Evolutionary conservation across 1,140 invertebrate species (phyloP), one percentile per base, ranked within the genome.

Genomic region (Xylocopa sonorina): DNA sequence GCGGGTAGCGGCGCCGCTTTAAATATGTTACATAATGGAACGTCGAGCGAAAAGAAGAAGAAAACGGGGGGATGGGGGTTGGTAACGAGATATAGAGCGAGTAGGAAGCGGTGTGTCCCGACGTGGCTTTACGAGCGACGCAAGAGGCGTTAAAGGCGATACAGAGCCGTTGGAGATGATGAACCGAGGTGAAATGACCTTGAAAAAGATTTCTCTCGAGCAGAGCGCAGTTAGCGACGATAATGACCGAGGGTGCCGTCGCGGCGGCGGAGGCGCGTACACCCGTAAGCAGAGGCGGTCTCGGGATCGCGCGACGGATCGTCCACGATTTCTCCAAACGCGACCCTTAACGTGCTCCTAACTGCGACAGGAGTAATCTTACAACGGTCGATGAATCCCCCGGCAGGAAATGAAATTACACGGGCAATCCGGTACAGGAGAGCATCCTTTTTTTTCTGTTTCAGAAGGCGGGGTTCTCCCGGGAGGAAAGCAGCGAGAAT

Each of bases 201-300:
- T 71, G 75, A 60, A 78, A 60, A 78, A 69, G 66, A 78, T 78
- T 60, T 60, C 74, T 77, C 51, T 29, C 51, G 38, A 43, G 64
- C 5, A n/a, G n/a, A 4, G 29, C n/a, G 53, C 29, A 14, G 12
- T 77, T 58, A 57, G 38, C n/a, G 53, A 38, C 66, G 66, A 43
- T 60, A 71, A 78, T 58, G 55, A 78, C 16, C 75, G 32, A n/a
- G 53, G 10, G 16, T 24, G 48, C n/a, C 27, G 48, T 29, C 27
- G 51, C 16, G 24, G 66, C n/a, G 66, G 43, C 38, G 14, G 27
- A 57, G 62, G 10, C 50, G 29, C 38, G 41, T 7, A n/a, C 7
- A 71, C 41, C 29, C n/a, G 29, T 57, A 21, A 9, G 14, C 4
- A n/a, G 34, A 57, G 16, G n/a, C 51, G 21, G 27, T 41, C 14